These are phyloP conservation scores for Etheostoma cragini DNA, from an alignment of 2,113 vertebrate species.

Conservation along the genomic window DNA sequence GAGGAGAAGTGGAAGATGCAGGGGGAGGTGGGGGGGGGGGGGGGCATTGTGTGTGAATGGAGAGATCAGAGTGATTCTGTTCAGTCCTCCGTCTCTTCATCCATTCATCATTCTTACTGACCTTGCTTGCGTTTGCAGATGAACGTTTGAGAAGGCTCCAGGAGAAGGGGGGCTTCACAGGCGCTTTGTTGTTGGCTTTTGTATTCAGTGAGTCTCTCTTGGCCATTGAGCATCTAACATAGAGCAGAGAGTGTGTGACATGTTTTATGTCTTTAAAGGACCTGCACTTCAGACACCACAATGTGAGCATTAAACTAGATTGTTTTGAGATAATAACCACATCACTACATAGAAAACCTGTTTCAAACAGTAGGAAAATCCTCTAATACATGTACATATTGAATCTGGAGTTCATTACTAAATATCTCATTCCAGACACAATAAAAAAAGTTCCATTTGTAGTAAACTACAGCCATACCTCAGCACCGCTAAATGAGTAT, in stretches of 20 bases:
- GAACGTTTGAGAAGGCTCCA: constrained; percentile 59
- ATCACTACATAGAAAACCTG: neutral
- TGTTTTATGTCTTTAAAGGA: constrained; percentile 63
- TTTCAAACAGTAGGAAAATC: constrained; percentile 17
- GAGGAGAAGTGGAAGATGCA: constrained; percentile 48
- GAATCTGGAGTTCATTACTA: constrained; percentile 25
- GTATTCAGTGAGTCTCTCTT: constrained; percentile 44
- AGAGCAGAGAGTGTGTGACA: constrained; percentile 27
- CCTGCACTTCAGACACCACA: constrained; percentile 46
- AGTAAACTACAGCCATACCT: constrained; percentile 42
- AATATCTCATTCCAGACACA: constrained; percentile 37
- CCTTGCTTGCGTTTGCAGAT: constrained; percentile 53
- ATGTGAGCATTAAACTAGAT: constrained; percentile 21
- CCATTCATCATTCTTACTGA: constrained; percentile 56
- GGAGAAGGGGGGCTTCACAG: constrained; percentile 38
- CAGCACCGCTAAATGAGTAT: constrained; percentile 47
- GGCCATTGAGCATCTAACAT: constrained; percentile 41
- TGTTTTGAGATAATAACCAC: constrained; percentile 31
- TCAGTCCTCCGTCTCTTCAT: constrained; percentile 27
- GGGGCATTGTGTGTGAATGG: constrained; percentile 10
- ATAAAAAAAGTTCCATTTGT: constrained; percentile 26
- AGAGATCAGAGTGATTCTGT: constrained; percentile 60
- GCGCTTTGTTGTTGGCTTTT: constrained; percentile 70
- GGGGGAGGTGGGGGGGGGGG: neutral
- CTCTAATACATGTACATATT: constrained; percentile 6